Base-by-base conservation (phyloP, 2,113 vertebrate genomes). In the Eudyptes chrysolophus region DNA sequence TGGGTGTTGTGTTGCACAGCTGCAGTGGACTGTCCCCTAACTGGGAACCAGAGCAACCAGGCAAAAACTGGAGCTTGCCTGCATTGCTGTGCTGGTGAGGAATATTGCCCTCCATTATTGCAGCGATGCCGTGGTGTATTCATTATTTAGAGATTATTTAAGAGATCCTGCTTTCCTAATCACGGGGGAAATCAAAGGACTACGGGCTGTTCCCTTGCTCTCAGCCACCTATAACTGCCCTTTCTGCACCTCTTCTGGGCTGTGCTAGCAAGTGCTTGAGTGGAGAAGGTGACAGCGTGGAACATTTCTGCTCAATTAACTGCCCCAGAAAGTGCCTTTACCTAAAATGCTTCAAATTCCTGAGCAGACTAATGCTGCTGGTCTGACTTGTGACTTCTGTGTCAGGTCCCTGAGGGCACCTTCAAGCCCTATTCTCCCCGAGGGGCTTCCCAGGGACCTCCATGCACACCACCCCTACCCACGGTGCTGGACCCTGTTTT, bases 1-100 rank as follows among this genome's bases (percentile, higher is more conserved):
- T 87, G 94, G 52, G 84, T 89, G 89, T 87, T 90, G 69, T 77
- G 46, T 44, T 82, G 83, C 57, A 75, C 92, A 90, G 94, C 86
- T 96, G 92, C 10, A 4, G 25, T 46, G 71, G 26, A 42, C 83
- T 84, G 46, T 96, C 61, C 46, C 42, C 21, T 78, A 16, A 9
- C 58, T 21, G 48, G 29, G 44, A 85, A 79, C 16, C 0, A 0
- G 51, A 86, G 42, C 25, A 72, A 65, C 26, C 36, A 55, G 65
- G 11, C 14, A 16, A 79, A 85, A 93, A 30, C 24, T 57, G 40
- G 71, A 80, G 34, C 7, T 64, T 70, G 17, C 24, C 46, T 68
- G 10, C 32, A 2, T 44, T 66, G 51, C 46, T 84, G 58, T 48
- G 40, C 72, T 78, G 24, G 32, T 60, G 48, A 82, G 72, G 72